Evolutionary conservation across 2,797 vertebrate genomes (phyloP).

Genomic region (Urocyon cinereoargenteus): DNA sequence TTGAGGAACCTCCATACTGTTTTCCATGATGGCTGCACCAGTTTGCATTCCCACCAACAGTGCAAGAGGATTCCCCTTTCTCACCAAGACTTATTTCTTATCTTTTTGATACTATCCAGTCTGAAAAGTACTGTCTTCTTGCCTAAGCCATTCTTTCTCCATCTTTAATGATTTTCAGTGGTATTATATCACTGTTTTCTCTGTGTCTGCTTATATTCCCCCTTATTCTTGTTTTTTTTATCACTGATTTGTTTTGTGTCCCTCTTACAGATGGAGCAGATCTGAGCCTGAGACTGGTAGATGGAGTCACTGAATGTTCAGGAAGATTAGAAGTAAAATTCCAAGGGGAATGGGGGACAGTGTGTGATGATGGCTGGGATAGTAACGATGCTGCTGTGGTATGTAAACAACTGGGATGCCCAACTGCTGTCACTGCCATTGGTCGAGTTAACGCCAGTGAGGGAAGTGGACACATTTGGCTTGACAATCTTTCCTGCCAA

Average conservation of each 20-base stretch:
- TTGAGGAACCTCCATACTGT: not conserved
- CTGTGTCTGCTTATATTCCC: not conserved
- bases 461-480: slow-evolving; percentile 85
- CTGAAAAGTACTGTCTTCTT: not conserved
- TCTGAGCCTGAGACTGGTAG: slow-evolving; percentile 83
- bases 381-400: slow-evolving; percentile 83
- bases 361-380: slow-evolving; percentile 88
- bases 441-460: slow-evolving; percentile 81
- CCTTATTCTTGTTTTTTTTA: not conserved
- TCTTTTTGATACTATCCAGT: not conserved
- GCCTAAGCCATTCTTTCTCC: not conserved
- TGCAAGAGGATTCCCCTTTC: not conserved
- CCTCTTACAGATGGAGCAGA: slow-evolving; percentile 78
- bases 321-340: slow-evolving; percentile 89
- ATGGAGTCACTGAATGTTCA: slow-evolving; percentile 83
- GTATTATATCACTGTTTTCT: not conserved
- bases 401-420: slow-evolving; percentile 86
- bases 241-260: not conserved
- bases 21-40: not conserved
- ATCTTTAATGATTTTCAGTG: not conserved
- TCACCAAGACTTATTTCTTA: not conserved
- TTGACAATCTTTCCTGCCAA: slow-evolving; percentile 82
- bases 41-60: not conserved
- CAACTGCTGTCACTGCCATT: slow-evolving; percentile 74
- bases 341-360: slow-evolving; percentile 86